These are phyloP conservation scores for Piscicola geometra DNA, from an alignment of 2,888 invertebrate genomes.

Conservation along the genomic window DNA sequence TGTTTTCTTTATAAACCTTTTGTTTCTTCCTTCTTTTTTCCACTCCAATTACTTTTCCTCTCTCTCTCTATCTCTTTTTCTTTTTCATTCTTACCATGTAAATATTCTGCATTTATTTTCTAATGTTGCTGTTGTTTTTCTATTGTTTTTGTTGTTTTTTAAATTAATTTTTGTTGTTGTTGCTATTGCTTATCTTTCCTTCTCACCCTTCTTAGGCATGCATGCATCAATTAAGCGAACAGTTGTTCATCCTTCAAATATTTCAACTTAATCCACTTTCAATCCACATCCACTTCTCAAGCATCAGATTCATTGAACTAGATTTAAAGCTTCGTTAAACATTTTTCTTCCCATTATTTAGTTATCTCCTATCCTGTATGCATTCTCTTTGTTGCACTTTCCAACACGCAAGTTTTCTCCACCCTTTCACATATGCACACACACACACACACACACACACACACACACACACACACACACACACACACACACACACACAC, in stretches of 20 bases:
- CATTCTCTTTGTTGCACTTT: too few relatives aligned
- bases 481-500: constrained; percentile 1
- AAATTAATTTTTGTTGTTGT: background rate
- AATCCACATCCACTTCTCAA: too few relatives aligned
- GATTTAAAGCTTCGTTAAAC: too few relatives aligned
- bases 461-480: constrained; percentile 2
- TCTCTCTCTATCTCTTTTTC: background rate
- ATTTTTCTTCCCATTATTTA: too few relatives aligned
- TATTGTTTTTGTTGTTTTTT: background rate
- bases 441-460: too few relatives aligned
- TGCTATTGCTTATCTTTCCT: background rate
- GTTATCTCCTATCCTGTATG: too few relatives aligned
- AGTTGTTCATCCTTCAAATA: background rate
- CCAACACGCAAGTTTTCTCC: too few relatives aligned
- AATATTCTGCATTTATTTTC: background rate
- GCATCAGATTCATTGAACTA: too few relatives aligned
- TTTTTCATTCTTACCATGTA: background rate
- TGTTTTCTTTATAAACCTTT: background rate
- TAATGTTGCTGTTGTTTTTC: background rate
- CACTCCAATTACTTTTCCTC: background rate
- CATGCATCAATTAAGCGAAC: background rate
- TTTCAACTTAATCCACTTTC: too few relatives aligned
- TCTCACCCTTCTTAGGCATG: background rate
- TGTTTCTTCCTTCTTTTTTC: constrained; percentile 7
- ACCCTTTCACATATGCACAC: too few relatives aligned